These are phyloP conservation scores for Orthosia gracilis DNA, from an alignment of 2,888 invertebrate genomes.

Conservation along the genomic window DNA sequence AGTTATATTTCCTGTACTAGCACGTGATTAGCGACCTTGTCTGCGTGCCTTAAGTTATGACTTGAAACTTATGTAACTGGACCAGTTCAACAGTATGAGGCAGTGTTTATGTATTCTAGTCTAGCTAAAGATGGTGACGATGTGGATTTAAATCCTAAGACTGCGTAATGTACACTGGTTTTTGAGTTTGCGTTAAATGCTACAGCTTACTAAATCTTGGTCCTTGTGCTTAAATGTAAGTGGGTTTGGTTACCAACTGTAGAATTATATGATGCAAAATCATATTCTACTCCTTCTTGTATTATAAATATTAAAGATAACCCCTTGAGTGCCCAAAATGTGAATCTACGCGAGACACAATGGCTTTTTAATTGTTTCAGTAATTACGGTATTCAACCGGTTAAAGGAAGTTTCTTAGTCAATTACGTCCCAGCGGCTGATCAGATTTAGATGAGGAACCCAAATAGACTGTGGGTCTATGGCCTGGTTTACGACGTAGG, in stretches of 20 bases:
- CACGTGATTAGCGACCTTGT: constrained; percentile 68
- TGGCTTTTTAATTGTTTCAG: no score
- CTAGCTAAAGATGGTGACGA: constrained; percentile 36
- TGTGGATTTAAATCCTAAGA: constrained; percentile 32
- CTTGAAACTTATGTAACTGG: constrained; percentile 66
- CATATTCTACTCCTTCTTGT: not conserved
- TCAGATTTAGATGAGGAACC: no score
- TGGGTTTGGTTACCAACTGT: not conserved
- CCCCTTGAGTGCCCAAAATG: no score
- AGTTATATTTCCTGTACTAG: constrained; percentile 44
- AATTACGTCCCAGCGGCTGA: no score
- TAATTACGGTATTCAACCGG: no score
- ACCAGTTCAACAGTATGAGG: constrained; percentile 63
- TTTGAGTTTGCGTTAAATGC: constrained; percentile 20
- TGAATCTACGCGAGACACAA: no score
- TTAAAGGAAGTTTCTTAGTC: no score
- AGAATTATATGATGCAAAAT: not conserved
- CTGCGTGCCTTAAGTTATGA: constrained; percentile 29
- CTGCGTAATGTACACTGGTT: constrained; percentile 27
- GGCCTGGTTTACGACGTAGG: no score
- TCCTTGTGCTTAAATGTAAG: constrained; percentile 9
- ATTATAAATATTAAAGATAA: not conserved
- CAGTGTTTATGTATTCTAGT: constrained; percentile 49
- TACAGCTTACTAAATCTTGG: not conserved
- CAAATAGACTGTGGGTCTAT: no score